These are phyloP conservation scores for Strix uralensis DNA, from an alignment of 2,113 vertebrate genomes.

Conservation along the genomic window DNA sequence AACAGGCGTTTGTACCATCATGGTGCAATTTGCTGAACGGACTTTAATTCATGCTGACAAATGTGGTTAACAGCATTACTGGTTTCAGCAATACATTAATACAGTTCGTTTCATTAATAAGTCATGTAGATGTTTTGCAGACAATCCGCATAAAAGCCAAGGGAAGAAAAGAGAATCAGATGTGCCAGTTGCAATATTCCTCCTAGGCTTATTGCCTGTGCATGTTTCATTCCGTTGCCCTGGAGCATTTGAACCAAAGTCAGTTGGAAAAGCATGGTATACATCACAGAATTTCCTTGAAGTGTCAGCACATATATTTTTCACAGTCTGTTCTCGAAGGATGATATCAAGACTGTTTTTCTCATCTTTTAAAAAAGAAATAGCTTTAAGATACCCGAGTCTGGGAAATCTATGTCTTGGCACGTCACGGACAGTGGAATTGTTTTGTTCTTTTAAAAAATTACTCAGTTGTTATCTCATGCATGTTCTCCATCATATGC, in stretches of 20 bases:
- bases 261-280: neutral
- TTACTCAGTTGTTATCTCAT: neutral
- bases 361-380: neutral
- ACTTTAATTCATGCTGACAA: conserved; percentile 32
- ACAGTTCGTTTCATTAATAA: conserved; percentile 20
- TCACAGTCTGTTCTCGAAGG: neutral
- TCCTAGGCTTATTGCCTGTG: neutral
- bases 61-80: conserved; percentile 10
- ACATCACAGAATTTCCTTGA: neutral
- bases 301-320: neutral
- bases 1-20: neutral
- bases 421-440: neutral
- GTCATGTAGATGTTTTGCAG: conserved; percentile 10
- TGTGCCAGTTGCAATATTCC: conserved; percentile 11
- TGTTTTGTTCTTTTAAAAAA: neutral
- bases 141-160: neutral
- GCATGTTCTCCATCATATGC: neutral
- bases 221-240: neutral
- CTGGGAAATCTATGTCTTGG: neutral
- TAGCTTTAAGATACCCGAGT: neutral
- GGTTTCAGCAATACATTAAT: conserved; percentile 8
- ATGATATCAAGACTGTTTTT: neutral
- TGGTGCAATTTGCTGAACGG: neutral
- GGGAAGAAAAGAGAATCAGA: neutral
- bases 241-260: neutral